Conservation (phyloP, 2,113 vertebrate species). For the Opisthocomus hoazin region DNA sequence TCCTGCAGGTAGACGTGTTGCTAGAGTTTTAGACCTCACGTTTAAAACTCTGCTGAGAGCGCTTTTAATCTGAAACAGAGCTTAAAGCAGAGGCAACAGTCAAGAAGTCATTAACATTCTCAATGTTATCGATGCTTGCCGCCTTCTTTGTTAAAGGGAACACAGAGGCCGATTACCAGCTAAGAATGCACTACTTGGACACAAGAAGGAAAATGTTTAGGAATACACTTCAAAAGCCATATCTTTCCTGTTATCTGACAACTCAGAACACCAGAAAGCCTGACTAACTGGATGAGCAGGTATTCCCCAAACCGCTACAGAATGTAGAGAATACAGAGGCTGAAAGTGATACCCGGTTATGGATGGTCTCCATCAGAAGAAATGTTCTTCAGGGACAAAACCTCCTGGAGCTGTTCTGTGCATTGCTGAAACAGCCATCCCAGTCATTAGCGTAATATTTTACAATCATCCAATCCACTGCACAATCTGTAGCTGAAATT, state of each 20-base stretch:
- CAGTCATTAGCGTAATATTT: background rate
- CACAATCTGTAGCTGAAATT: background rate
- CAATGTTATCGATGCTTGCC: background rate
- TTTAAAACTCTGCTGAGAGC: background rate
- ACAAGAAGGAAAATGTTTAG: background rate
- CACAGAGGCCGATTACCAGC: background rate
- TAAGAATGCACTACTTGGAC: background rate
- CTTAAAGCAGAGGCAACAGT: background rate
- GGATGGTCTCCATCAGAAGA: background rate
- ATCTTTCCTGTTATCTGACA: constrained; percentile 8
- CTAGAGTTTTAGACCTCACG: background rate
- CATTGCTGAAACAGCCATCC: background rate
- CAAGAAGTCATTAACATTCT: background rate
- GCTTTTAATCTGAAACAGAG: background rate
- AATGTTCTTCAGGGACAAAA: background rate
- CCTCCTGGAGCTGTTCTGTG: background rate
- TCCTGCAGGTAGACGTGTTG: background rate
- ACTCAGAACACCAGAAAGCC: background rate
- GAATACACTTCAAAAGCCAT: background rate
- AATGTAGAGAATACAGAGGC: background rate
- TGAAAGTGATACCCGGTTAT: background rate
- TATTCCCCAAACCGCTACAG: background rate
- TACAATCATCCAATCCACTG: background rate
- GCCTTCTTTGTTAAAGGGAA: background rate
- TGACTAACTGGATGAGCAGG: background rate